These are phyloP conservation scores for Notiomystis cincta DNA, from an alignment of 2,113 vertebrate species.

Conservation along the genomic window DNA sequence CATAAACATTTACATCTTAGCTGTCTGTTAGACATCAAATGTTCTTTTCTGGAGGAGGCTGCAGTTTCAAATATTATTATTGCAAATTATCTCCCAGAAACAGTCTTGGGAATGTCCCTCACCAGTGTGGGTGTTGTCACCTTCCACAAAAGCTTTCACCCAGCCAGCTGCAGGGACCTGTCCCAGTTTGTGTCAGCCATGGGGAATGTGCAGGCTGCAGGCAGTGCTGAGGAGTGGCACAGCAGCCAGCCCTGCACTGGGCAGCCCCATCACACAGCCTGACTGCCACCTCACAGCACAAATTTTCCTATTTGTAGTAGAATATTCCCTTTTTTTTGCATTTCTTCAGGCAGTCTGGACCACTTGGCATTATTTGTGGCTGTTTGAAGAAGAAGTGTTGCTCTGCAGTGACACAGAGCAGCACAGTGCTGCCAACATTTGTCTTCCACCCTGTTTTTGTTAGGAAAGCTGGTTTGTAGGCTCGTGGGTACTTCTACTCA, in stretches of 20 bases:
- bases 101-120: not conserved
- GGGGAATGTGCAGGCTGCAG: not conserved
- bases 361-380: not conserved
- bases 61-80: not conserved
- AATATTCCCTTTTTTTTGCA: not conserved
- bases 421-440: not conserved
- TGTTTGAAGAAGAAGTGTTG: not conserved
- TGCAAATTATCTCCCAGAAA: not conserved
- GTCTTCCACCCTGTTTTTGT: not conserved
- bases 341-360: not conserved
- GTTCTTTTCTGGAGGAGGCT: not conserved
- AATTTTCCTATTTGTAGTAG: not conserved
- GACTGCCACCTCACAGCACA: not conserved
- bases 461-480: not conserved
- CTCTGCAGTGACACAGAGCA: not conserved
- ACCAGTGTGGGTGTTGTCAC: not conserved
- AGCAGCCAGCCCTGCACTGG: not conserved
- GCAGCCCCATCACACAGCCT: not conserved
- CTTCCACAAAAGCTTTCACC: not conserved
- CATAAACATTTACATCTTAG: constrained; percentile 20
- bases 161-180: not conserved
- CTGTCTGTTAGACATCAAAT: constrained; percentile 5
- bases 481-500: not conserved
- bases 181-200: accelerated
- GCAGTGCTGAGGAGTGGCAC: not conserved